These are phyloP conservation scores for Antheraea mylitta DNA, from an alignment of 1,140 invertebrate genomes.

Conservation along the genomic window DNA sequence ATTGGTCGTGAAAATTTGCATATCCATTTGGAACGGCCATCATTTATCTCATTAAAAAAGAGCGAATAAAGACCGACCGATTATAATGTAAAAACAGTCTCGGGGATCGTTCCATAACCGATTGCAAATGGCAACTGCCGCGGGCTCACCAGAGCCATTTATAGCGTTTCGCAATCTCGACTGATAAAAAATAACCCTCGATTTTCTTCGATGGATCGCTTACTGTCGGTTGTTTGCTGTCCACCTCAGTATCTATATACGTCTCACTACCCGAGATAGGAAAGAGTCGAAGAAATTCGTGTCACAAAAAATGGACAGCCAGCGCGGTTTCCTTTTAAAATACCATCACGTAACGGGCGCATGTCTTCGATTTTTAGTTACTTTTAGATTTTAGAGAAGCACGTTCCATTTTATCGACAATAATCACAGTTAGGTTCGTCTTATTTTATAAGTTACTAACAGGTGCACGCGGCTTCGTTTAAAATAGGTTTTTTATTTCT, in stretches of 20 bases:
- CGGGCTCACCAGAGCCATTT: slow-evolving; percentile 61
- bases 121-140: slow-evolving; percentile 74
- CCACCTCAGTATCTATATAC: slow-evolving; percentile 8
- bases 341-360: slow-evolving; percentile 49
- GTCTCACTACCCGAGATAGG: slow-evolving; percentile 27
- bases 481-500: too few relatives aligned
- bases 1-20: slow-evolving; percentile 33
- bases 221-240: slow-evolving; percentile 49
- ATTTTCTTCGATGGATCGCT: slow-evolving; percentile 55
- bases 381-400: slow-evolving; percentile 12
- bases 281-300: slow-evolving; percentile 47
- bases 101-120: slow-evolving; percentile 69
- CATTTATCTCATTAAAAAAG: slow-evolving; percentile 59
- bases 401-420: slow-evolving; percentile 12
- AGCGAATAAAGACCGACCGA: slow-evolving; percentile 60
- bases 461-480: too few relatives aligned
- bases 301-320: slow-evolving; percentile 47
- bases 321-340: slow-evolving; percentile 44
- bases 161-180: slow-evolving; percentile 69
- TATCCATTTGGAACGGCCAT: slow-evolving; percentile 48
- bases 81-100: slow-evolving; percentile 75
- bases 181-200: slow-evolving; percentile 69
- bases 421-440: neutral
- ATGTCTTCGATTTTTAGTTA: slow-evolving; percentile 21
- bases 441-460: neutral